Conservation (phyloP, 92 coral and sea anemone genomes). For the Epizoanthus fatuus region DNA sequence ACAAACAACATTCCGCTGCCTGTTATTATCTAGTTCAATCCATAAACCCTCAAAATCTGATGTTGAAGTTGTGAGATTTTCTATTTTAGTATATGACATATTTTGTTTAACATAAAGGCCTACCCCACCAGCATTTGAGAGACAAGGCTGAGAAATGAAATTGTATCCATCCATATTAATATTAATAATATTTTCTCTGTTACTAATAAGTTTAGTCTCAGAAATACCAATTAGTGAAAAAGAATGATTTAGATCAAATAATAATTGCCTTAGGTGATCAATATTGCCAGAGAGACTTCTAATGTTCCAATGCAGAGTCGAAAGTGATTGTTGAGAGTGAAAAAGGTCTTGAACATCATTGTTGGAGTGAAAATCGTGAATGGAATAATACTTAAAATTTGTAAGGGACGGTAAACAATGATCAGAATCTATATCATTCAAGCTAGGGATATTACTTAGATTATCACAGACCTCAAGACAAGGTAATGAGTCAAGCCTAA, state of each 20-base stretch:
- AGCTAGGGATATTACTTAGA: slow-evolving; percentile 56
- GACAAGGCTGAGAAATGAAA: slow-evolving; percentile 47
- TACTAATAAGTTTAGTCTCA: slow-evolving; percentile 30
- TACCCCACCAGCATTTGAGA: slow-evolving; percentile 58
- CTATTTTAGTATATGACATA: slow-evolving; percentile 10
- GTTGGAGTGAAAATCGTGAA: slow-evolving; percentile 64
- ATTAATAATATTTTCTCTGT: neutral
- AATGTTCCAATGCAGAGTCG: too few relatives aligned
- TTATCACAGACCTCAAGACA: slow-evolving; percentile 36
- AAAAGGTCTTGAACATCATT: slow-evolving; percentile 41
- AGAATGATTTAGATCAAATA: slow-evolving; percentile 22
- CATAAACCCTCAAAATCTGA: slow-evolving; percentile 29
- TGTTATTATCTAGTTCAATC: slow-evolving; percentile 32
- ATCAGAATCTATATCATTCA: slow-evolving; percentile 65
- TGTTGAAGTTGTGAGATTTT: slow-evolving; percentile 27
- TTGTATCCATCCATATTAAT: slow-evolving; percentile 22
- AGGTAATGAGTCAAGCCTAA: slow-evolving; percentile 48
- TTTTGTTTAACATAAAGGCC: slow-evolving; percentile 53
- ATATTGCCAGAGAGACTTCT: too few relatives aligned
- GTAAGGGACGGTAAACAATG: slow-evolving; percentile 56
- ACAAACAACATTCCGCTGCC: slow-evolving; percentile 17
- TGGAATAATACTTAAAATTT: slow-evolving; percentile 65
- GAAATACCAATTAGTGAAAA: slow-evolving; percentile 57
- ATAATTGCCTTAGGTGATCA: neutral
- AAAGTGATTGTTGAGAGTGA: neutral